Percentiles rank a stretch among this genome's conserved stretches.
These are phyloP conservation scores for Pipistrellus pygmaeus DNA, from an alignment of 2,797 vertebrate genomes.

Conservation along the genomic window DNA sequence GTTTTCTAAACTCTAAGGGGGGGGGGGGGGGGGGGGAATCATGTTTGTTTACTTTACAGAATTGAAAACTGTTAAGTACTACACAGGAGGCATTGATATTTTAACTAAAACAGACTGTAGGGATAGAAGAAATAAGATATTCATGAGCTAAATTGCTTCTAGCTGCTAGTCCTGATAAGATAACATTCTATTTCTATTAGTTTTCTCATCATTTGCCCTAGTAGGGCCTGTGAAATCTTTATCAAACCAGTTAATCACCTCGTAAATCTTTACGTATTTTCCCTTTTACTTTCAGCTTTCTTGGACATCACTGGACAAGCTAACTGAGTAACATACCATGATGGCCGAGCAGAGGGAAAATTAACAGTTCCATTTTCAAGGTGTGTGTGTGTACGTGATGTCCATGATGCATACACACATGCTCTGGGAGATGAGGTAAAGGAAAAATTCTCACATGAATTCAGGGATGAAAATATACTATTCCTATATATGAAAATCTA, in stretches of 20 bases:
- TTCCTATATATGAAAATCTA: not conserved
- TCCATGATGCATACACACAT: not conserved
- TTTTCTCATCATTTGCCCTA: conserved; percentile 63
- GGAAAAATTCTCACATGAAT: conserved; percentile 52
- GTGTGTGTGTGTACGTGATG: too few species aligned
- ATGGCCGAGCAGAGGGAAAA: conserved; percentile 48
- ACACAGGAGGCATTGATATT: conserved; percentile 58
- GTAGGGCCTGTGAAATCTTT: conserved; percentile 65
- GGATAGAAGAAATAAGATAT: conserved; percentile 55
- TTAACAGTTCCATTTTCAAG: conserved; percentile 27
- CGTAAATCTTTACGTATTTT: conserved; percentile 63
- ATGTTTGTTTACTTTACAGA: conserved; percentile 64
- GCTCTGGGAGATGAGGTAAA: not conserved
- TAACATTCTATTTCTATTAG: conserved; percentile 36
- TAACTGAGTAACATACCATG: not conserved
- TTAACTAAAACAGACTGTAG: conserved; percentile 67
- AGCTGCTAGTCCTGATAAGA: conserved; percentile 54
- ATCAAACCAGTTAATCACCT: conserved; percentile 63
- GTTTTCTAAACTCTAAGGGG: conserved; percentile 44
- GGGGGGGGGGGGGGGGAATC: not conserved
- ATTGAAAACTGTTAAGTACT: conserved; percentile 63
- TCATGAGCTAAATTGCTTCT: conserved; percentile 52
- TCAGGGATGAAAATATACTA: conserved; percentile 36
- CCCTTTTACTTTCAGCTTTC: conserved; percentile 53
- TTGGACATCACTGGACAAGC: conserved; percentile 20